These are phyloP conservation scores for Picathartes gymnocephalus DNA, from an alignment of 2,113 vertebrate genomes.

Conservation along the genomic window DNA sequence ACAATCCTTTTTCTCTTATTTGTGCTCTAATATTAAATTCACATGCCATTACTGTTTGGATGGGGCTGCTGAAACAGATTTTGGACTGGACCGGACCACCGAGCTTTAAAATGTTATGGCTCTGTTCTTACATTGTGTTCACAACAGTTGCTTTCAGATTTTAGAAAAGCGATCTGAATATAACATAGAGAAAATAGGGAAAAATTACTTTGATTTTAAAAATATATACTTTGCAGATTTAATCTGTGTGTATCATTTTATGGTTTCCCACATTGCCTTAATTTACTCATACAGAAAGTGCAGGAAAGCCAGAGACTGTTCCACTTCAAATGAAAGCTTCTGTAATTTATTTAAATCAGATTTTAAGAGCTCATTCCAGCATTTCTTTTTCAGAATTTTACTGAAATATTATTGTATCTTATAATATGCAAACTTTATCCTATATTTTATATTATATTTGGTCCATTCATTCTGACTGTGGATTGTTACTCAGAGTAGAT, in stretches of 20 bases:
- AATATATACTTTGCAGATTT: neutral
- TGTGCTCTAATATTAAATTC: neutral
- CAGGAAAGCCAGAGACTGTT: neutral
- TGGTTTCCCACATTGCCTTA: neutral
- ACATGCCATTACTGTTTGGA: neutral
- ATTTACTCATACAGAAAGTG: neutral
- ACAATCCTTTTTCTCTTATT: neutral
- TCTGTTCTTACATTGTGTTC: neutral
- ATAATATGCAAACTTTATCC: neutral
- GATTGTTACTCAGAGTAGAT: neutral
- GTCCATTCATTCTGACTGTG: neutral
- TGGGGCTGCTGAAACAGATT: neutral
- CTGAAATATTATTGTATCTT: neutral
- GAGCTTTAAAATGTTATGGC: neutral
- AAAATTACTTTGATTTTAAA: neutral
- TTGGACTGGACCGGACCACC: neutral
- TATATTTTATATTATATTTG: conserved; percentile 13
- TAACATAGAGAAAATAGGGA: neutral
- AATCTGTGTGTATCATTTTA: neutral
- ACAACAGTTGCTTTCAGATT: neutral
- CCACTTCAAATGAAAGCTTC: neutral
- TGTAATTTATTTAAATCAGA: neutral
- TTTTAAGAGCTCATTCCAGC: neutral
- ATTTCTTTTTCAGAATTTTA: neutral
- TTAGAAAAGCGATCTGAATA: neutral